Evolutionary conservation across 2,113 vertebrate species (phyloP), one percentile per base, ranked within the genome.

Genomic region (Caranx ignobilis): DNA sequence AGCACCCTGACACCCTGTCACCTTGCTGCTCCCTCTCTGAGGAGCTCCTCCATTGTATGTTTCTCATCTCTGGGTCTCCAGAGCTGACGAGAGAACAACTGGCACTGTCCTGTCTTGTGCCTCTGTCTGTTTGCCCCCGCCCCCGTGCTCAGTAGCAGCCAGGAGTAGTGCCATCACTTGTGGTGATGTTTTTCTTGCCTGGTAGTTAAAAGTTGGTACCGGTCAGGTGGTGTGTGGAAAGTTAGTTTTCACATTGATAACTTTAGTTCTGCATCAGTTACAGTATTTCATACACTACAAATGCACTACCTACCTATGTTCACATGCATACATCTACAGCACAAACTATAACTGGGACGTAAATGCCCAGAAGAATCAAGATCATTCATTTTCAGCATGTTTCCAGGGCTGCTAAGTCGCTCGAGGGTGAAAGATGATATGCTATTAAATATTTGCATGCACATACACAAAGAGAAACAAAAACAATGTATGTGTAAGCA

Each of bases 1-100:
- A 87, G 77, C 75, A 47, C 63, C 60, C 43, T 77, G 81, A 85
- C 80, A 82, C 73, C 71, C 72, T 77, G 82, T 87, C 87, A 87
- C 82, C 81, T 83, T 71, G 11, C 56, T 41, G 71, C 70, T 76
- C 60, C 31, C 57, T 86, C 77, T 83, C 71, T 11, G 37, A 68
- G 77, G 61, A 81, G 77, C 73, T 74, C 37, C 75, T 59, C 8
- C 35, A 9, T 19, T 67, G 52, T 43, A n/a, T 61, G 47, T 72
- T 72, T 63, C 79, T 67, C 73, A 63, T 86, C 73, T 75, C 80
- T 50, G 37, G 71, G 71, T 52, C 63, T 63, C 63, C 76, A 62
- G 55, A 71, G 63, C 75, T 81, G 79, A 86, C 41, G 65, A 75
- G 43, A 45, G 61, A 82, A 64, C 59, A 60, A 77, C 76, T 13